Conservation (phyloP, 64 coral and sea anemone species). For the Porites australiensis region DNA sequence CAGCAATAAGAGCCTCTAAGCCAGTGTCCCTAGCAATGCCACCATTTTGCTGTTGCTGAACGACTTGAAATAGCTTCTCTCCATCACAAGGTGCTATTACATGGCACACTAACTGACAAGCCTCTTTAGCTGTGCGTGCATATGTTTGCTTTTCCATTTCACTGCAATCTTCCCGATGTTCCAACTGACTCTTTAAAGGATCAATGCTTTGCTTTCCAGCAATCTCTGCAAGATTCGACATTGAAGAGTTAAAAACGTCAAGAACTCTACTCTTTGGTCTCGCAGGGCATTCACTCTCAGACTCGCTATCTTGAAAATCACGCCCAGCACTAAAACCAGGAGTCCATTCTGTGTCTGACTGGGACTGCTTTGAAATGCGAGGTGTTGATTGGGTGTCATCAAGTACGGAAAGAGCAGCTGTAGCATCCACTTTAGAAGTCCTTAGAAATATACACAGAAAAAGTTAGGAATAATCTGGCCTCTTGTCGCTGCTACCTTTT, state of each 20-base stretch:
- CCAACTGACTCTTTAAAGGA: neutral
- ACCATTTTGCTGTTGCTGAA: neutral
- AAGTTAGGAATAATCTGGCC: neutral
- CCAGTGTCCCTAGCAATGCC: neutral
- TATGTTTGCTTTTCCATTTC: conserved; percentile 44
- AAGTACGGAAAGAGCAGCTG: neutral
- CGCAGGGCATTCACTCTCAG: neutral
- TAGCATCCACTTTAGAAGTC: neutral
- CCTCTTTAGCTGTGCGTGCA: conserved; percentile 33
- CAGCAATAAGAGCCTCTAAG: conserved; percentile 47
- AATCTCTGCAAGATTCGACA: conserved; percentile 22
- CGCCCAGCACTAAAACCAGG: neutral
- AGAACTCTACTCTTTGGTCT: neutral
- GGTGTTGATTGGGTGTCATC: neutral
- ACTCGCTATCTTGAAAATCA: neutral
- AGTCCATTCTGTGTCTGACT: neutral
- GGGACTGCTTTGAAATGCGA: neutral
- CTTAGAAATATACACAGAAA: neutral
- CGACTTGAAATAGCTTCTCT: conserved; percentile 34
- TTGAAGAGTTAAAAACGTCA: conserved; percentile 30
- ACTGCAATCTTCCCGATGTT: conserved; percentile 18
- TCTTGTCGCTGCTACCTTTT: neutral
- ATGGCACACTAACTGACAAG: conserved; percentile 45
- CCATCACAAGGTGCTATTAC: conserved; percentile 62
- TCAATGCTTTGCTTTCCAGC: neutral